Evolutionary conservation across 2,797 vertebrate genomes (phyloP).

Genomic region (Hydrocynus forskahlii): DNA sequence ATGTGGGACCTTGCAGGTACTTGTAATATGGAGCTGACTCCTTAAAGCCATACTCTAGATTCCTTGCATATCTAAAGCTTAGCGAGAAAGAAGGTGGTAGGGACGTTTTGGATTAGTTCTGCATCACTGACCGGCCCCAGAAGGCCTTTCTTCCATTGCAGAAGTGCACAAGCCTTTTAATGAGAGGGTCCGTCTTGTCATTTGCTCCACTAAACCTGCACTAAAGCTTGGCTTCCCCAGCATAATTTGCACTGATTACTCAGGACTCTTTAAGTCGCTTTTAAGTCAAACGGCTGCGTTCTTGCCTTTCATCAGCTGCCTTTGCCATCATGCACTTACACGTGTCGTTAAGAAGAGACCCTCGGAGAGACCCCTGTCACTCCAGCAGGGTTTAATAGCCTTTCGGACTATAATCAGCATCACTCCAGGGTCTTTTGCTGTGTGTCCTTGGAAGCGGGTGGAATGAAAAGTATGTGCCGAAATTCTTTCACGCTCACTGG

Average conservation of each 20-base stretch:
- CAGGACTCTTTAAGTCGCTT: slow-evolving; percentile 33
- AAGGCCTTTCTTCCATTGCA: not conserved
- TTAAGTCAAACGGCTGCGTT: slow-evolving; percentile 54
- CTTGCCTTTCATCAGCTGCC: slow-evolving; percentile 51
- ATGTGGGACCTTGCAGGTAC: slow-evolving; percentile 10
- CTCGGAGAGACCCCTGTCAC: not conserved
- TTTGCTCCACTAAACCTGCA: slow-evolving; percentile 28
- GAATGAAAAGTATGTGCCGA: not conserved
- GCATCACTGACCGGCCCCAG: slow-evolving; percentile 19
- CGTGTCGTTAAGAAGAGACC: slow-evolving; percentile 7
- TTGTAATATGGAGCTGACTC: not conserved
- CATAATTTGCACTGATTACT: slow-evolving; percentile 15
- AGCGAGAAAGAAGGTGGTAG: not conserved
- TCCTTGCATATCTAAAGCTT: slow-evolving; percentile 22
- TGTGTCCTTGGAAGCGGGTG: not conserved
- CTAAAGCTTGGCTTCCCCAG: slow-evolving; percentile 35
- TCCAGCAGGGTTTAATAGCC: slow-evolving; percentile 14
- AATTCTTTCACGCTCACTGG: not conserved
- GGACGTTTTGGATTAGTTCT: slow-evolving; percentile 22
- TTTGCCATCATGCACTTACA: slow-evolving; percentile 43
- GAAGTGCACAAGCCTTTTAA: slow-evolving; percentile 16
- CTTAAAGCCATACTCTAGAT: not conserved
- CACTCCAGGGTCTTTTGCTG: slow-evolving; percentile 18
- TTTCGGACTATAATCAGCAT: slow-evolving; percentile 15
- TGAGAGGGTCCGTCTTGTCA: not conserved